Percentiles rank a stretch among this genome's conserved stretches.
These are phyloP conservation scores for Chascanopsetta lugubris DNA, from an alignment of 2,113 vertebrate species.

Conservation along the genomic window DNA sequence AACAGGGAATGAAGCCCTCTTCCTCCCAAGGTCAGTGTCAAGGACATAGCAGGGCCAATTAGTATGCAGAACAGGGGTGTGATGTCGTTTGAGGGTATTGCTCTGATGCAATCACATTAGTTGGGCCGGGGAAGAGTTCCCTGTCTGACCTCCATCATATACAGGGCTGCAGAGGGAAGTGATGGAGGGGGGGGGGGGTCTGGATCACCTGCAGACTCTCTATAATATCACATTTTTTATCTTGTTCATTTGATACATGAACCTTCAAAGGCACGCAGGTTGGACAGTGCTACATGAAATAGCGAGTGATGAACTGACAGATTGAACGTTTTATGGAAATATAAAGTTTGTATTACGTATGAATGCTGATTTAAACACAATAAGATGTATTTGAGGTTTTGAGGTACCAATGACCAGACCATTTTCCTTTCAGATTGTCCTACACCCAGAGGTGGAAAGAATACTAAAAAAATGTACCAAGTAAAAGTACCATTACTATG, in stretches of 20 bases:
- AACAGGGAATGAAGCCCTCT: conserved; percentile 84
- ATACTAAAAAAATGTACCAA: too few species aligned
- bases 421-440: too few species aligned
- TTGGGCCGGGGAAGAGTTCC: conserved; percentile 89
- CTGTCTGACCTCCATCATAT: conserved; percentile 90
- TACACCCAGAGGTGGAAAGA: too few species aligned
- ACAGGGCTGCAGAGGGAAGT: conserved; percentile 71
- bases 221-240: conserved; percentile 21
- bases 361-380: neutral
- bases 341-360: neutral
- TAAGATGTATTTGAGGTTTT: neutral
- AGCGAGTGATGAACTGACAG: conserved; percentile 20
- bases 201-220: conserved; percentile 40
- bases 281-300: conserved; percentile 26
- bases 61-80: conserved; percentile 93
- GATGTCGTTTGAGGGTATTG: conserved; percentile 93
- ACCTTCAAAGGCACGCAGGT: conserved; percentile 8
- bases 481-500: too few species aligned
- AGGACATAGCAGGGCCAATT: conserved; percentile 88
- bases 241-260: conserved; percentile 4
- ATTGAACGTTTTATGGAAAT: neutral
- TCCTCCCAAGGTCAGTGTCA: conserved; percentile 86
- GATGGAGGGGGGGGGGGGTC: conserved; percentile 8
- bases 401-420: too few species aligned
- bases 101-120: conserved; percentile 96